Evolutionary conservation across 2,113 vertebrate species (phyloP).

Genomic region (Phasianus colchicus): DNA sequence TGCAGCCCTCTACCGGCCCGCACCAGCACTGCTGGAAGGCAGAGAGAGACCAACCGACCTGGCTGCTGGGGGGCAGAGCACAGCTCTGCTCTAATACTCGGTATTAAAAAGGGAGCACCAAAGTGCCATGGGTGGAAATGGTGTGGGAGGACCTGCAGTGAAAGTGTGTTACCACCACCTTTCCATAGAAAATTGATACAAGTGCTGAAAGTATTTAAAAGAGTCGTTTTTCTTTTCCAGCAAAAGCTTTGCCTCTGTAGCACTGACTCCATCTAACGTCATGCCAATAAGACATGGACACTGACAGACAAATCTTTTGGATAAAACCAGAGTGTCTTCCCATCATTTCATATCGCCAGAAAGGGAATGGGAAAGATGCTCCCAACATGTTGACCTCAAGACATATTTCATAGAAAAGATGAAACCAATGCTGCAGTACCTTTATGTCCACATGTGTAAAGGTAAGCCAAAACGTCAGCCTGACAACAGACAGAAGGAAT

Average conservation of each 20-base stretch:
- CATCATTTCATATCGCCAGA: neutral
- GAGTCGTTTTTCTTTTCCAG: neutral
- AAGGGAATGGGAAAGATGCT: neutral
- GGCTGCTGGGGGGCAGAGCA: too few relatives aligned
- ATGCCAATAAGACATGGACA: neutral
- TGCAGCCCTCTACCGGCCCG: neutral
- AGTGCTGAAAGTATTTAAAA: neutral
- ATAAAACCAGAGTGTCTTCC: neutral
- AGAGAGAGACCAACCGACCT: rapidly evolving
- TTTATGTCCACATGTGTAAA: neutral
- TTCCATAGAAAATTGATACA: neutral
- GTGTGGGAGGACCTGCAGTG: neutral
- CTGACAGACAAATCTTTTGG: neutral
- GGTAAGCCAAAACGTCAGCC: neutral
- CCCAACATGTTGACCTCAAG: neutral
- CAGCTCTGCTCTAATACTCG: too few relatives aligned
- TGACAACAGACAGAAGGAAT: neutral
- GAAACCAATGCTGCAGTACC: too few relatives aligned
- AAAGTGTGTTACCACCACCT: neutral
- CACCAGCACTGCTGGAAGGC: neutral
- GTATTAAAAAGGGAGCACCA: neutral
- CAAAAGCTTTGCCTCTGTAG: neutral
- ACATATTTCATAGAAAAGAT: neutral
- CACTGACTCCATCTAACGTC: neutral
- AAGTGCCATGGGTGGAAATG: neutral